Percentiles rank a stretch among this genome's conserved stretches.
phyloP scores from a whole-genome alignment of 1,140 invertebrate species.

The Drosophila equinoxialis region DNA sequence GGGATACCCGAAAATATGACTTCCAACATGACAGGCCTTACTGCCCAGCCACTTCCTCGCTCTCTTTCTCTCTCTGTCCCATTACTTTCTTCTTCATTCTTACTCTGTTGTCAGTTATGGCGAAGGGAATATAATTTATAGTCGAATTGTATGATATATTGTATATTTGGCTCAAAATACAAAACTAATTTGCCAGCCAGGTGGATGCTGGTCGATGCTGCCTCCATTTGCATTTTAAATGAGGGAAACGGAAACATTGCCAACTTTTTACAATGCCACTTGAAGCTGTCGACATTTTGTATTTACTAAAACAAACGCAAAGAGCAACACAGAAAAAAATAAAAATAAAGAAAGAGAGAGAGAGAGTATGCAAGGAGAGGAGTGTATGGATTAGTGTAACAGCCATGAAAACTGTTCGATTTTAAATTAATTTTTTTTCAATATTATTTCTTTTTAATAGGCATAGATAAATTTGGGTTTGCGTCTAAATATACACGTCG shows the following conservation, averaged over 20 bases:
- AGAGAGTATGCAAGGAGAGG: neutral
- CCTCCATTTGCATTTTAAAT: conserved; percentile 76
- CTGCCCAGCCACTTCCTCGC: neutral
- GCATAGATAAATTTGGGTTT: no score
- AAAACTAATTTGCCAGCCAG: conserved; percentile 61
- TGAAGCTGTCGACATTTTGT: conserved; percentile 47
- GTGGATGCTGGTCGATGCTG: conserved; percentile 4
- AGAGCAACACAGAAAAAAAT: neutral
- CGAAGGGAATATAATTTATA: conserved; percentile 47
- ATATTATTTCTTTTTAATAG: neutral
- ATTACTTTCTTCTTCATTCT: no score
- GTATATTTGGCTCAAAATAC: conserved; percentile 49
- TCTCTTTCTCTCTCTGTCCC: no score
- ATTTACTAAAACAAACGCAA: conserved; percentile 1
- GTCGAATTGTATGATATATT: conserved; percentile 65
- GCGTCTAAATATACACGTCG: no score
- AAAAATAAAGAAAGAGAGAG: neutral
- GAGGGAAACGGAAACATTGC: conserved; percentile 34
- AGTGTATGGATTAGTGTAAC: neutral
- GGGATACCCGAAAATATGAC: conserved; percentile 43
- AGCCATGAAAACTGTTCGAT: neutral
- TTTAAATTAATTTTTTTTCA: neutral
- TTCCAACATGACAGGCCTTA: conserved; percentile 32
- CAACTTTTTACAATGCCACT: conserved; percentile 69
- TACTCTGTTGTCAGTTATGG: neutral